Evolutionary conservation across 2,888 invertebrate species (phyloP), one percentile per base, ranked within the genome.

Genomic region (Cryptocheilus praepositus): DNA sequence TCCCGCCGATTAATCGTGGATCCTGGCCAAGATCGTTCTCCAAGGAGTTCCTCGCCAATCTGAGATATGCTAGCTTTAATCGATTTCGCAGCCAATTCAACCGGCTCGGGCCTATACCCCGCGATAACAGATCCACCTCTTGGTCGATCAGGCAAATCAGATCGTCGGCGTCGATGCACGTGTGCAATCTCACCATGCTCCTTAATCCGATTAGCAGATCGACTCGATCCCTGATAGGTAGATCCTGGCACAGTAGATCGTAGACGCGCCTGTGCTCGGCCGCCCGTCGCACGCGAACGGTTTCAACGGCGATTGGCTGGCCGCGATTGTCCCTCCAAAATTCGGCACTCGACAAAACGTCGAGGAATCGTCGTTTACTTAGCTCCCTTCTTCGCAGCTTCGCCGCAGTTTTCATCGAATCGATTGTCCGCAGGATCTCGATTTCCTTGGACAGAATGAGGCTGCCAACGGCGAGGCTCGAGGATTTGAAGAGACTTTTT

Each of bases 261-360:
- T 95, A 96, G 18, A 96, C 89, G 79, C 93, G 93, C 63, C 92
- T 92, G 58, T 95, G 90, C 81, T 94, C 93, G 61, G 93, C 92
- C 8, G 95, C 96, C 77, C 93, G 92, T 83, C 95, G 95, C 19
- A 94, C 94, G 84, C 94, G 94, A 49, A 95, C 85, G 0, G 96
- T 94, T 76, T 97, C 95, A 93, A 97, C 94, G 72, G 93, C 92
- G n/a, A 96, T 92, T 54, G 92, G 86, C 66, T 90, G 90, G 18
- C 94, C 94, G 81, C 94, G 94, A 78, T 92, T 92, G 51, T 93
- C 93, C 70, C 92, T 92, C 95, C 96, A 96, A 61, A 92, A 92
- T 43, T 95, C 91, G 0, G 97, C 95, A 72, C 92, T 91, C 0
- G 94, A 93, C 81, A 94, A 91, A 80, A 92, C 91, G 71, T 93